Percentiles rank a stretch among this genome's conserved stretches.
These are phyloP conservation scores for Tragelaphus scriptus DNA, from an alignment of 2,113 vertebrate genomes.

Conservation along the genomic window DNA sequence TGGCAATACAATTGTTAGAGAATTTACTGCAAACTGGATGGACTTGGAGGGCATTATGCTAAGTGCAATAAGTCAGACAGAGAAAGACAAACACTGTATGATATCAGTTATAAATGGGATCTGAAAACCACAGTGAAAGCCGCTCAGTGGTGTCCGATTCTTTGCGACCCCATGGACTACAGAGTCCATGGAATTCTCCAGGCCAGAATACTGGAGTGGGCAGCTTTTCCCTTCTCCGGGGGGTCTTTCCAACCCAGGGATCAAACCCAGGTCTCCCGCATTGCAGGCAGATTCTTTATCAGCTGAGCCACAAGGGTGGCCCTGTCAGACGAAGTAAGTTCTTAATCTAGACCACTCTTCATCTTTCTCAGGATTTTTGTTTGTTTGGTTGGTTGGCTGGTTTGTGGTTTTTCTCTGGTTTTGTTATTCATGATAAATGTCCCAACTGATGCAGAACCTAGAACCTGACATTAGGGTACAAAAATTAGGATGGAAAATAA, in stretches of 20 bases:
- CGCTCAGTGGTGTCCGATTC: neutral
- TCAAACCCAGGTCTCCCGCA: neutral
- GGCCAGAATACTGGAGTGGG: neutral
- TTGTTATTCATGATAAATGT: neutral
- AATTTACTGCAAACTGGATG: neutral
- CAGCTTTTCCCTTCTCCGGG: neutral
- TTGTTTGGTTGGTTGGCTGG: fast-evolving
- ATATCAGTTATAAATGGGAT: fast-evolving
- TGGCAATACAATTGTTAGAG: neutral
- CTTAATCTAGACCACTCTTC: neutral
- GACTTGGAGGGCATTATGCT: neutral
- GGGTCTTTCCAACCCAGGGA: neutral
- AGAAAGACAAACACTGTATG: neutral
- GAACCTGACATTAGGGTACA: neutral
- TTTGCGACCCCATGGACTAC: fast-evolving
- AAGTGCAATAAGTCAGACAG: neutral
- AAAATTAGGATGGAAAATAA: neutral
- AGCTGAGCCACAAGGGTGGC: neutral
- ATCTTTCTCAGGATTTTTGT: neutral
- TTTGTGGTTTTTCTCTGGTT: neutral
- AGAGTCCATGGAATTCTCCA: neutral
- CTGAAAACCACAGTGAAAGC: neutral
- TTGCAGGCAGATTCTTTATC: neutral
- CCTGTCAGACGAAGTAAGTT: neutral
- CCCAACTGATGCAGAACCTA: neutral